These are phyloP conservation scores for Macrotrachela quadricornifera DNA, from an alignment of 1,140 invertebrate genomes.

Conservation along the genomic window DNA sequence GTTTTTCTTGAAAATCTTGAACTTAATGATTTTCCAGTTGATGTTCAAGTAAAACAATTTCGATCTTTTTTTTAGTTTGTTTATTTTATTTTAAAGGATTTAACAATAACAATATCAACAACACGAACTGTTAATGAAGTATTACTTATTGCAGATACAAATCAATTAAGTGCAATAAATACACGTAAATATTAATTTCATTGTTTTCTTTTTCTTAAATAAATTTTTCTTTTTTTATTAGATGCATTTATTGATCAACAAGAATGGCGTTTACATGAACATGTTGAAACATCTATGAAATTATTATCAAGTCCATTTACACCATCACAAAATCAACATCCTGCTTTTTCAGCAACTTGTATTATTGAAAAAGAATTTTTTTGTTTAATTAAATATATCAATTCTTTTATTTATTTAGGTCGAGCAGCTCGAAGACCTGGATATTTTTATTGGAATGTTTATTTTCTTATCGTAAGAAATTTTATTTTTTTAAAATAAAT, in stretches of 20 bases:
- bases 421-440: slow-evolving; percentile 12
- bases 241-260: no score
- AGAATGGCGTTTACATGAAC: slow-evolving; percentile 12
- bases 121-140: slow-evolving; percentile 5
- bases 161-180: neutral
- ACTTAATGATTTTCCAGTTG: slow-evolving; percentile 7
- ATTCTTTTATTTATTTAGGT: slow-evolving; percentile 11
- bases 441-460: slow-evolving; percentile 17
- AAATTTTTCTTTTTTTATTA: no score
- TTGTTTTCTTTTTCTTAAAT: no score
- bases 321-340: no score
- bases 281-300: slow-evolving; percentile 11
- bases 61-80: no score
- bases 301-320: no score
- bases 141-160: slow-evolving; percentile 1
- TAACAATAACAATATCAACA: slow-evolving; percentile 7
- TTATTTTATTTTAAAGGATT: neutral
- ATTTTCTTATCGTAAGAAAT: slow-evolving; percentile 10
- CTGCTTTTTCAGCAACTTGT: no score
- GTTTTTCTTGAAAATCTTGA: slow-evolving; percentile 7
- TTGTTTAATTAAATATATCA: neutral
- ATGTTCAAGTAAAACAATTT: neutral
- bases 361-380: no score
- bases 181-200: no score
- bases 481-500: no score